Evolutionary conservation across 2,888 invertebrate species (phyloP).

Genomic region (Theretra japonica): DNA sequence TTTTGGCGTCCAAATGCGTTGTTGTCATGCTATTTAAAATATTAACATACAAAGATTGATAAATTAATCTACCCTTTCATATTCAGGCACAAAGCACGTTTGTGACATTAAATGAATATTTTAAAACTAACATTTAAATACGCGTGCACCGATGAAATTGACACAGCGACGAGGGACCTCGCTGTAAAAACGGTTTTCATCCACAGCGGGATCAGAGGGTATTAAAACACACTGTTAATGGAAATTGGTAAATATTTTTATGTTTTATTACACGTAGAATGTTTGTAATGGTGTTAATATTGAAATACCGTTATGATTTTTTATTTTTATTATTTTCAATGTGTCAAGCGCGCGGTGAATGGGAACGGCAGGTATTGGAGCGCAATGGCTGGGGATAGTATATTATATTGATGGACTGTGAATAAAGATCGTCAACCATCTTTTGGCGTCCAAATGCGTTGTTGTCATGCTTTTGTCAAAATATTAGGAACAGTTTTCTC

Average conservation of each 20-base stretch:
- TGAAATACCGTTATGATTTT: neutral
- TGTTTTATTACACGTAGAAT: neutral
- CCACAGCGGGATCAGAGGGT: neutral
- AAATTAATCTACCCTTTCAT: neutral
- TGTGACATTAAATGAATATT: neutral
- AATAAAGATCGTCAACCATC: too few species aligned
- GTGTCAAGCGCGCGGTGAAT: neutral
- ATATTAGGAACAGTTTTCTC: too few species aligned
- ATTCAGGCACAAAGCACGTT: neutral
- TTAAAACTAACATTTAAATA: conserved; percentile 13
- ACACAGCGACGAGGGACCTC: neutral
- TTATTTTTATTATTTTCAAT: neutral
- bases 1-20: too few species aligned
- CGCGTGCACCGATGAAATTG: neutral
- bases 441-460: too few species aligned
- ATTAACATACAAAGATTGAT: neutral
- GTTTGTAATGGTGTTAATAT: neutral
- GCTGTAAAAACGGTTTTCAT: conserved; percentile 11
- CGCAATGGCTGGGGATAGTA: too few species aligned
- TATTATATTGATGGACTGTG: too few species aligned
- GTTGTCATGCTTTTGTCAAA: too few species aligned
- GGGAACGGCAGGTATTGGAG: too few species aligned
- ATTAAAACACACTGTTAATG: conserved; percentile 7
- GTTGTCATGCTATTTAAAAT: too few species aligned
- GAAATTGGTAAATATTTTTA: conserved; percentile 9